A percentile compares a stretch with the other conserved stretches of the same genome.
These are phyloP conservation scores for Drosophila eohydei DNA, from an alignment of 2,888 invertebrate species.

Conservation along the genomic window DNA sequence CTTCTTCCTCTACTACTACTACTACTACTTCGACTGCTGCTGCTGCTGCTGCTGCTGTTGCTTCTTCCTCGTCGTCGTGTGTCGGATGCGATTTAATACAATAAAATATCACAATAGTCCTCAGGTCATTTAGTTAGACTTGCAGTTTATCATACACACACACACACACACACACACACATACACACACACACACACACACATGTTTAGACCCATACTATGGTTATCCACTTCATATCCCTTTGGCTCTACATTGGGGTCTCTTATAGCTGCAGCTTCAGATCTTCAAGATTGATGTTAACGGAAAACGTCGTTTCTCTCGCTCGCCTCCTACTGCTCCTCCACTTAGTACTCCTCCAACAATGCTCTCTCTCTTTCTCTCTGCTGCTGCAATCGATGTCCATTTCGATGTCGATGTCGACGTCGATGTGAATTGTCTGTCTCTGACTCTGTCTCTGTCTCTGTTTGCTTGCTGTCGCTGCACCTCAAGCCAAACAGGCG, in stretches of 20 bases:
- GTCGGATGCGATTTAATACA: conserved; percentile 83
- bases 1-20: conserved; percentile 13
- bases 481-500: conserved; percentile 2
- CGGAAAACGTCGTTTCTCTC: conserved; percentile 82
- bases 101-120: conserved; percentile 85
- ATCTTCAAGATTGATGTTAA: conserved; percentile 84
- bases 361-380: background rate
- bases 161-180: conserved; percentile 43
- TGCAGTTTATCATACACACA: conserved; percentile 77
- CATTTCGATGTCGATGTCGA: conserved; percentile 41
- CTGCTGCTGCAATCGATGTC: conserved; percentile 27
- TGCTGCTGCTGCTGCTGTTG: background rate
- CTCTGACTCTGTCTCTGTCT: background rate
- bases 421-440: conserved; percentile 49
- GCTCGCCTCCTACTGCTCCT: conserved; percentile 36
- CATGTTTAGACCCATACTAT: conserved; percentile 18
- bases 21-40: conserved; percentile 4
- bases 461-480: conserved; percentile 18
- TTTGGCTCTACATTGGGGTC: conserved; percentile 50
- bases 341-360: conserved; percentile 21
- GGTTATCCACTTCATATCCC: conserved; percentile 20
- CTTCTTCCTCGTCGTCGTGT: conserved; percentile 48
- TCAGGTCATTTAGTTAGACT: conserved; percentile 84
- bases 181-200: conserved; percentile 4
- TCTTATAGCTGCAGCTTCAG: conserved; percentile 32